A percentile compares a stretch with the other conserved stretches of the same genome.
These are phyloP conservation scores for Lates calcarifer DNA, from an alignment of 2,113 vertebrate species.

Conservation along the genomic window DNA sequence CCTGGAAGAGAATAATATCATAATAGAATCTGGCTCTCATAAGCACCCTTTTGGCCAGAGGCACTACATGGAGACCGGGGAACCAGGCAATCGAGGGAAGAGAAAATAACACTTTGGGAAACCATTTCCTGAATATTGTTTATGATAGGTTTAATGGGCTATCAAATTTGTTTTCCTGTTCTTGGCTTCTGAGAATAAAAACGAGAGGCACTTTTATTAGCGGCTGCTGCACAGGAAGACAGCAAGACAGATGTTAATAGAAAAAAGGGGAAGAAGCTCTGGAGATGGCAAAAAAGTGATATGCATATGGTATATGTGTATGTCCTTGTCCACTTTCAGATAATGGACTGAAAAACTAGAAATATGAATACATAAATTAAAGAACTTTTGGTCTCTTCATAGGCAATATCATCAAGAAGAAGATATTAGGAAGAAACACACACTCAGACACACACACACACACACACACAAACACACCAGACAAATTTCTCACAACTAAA, in stretches of 20 bases:
- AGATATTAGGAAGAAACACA: constrained; percentile 6
- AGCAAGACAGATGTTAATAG: constrained; percentile 36
- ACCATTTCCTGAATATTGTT: constrained; percentile 72
- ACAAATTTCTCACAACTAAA: constrained; percentile 44
- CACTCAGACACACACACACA: constrained; percentile 16
- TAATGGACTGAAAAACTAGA: background rate
- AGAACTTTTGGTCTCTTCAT: background rate
- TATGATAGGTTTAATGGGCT: constrained; percentile 77
- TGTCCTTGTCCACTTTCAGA: constrained; percentile 16
- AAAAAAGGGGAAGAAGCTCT: constrained; percentile 2
- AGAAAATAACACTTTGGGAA: constrained; percentile 64
- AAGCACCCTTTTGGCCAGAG: constrained; percentile 68
- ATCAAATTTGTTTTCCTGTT: constrained; percentile 70
- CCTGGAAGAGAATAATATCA: constrained; percentile 71
- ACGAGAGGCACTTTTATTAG: constrained; percentile 51
- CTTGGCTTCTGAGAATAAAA: constrained; percentile 66
- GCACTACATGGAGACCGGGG: constrained; percentile 58
- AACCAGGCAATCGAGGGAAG: constrained; percentile 48
- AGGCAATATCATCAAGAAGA: background rate
- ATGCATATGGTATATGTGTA: constrained; percentile 4
- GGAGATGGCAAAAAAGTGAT: background rate
- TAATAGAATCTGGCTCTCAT: constrained; percentile 76
- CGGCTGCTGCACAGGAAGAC: background rate
- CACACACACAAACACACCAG: constrained; percentile 34
- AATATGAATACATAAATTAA: background rate